Evolutionary conservation across 2,113 vertebrate genomes (phyloP).

Genomic region (Macrotis lagotis): DNA sequence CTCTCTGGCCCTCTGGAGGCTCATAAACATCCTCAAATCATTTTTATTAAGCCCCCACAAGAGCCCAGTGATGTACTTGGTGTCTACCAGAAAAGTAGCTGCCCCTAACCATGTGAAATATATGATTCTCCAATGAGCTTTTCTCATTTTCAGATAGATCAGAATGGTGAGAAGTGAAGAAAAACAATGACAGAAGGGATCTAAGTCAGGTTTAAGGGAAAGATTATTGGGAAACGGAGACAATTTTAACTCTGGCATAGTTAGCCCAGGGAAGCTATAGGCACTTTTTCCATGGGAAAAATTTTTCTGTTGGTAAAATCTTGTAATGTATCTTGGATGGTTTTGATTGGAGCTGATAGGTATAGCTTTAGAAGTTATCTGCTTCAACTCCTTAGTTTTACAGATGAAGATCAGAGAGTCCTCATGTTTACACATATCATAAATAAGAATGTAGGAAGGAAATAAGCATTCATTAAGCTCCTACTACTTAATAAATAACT

Average conservation of each 20-base stretch:
- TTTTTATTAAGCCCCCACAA: conserved; percentile 70
- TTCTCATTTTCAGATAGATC: not conserved
- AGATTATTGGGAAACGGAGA: not conserved
- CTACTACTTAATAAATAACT: too few species aligned
- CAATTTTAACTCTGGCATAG: not conserved
- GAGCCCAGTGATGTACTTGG: conserved; percentile 58
- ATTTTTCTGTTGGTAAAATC: not conserved
- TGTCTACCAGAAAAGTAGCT: conserved; percentile 56
- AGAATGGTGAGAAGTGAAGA: not conserved
- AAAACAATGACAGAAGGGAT: not conserved
- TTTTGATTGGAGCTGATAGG: not conserved
- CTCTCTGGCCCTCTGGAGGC: conserved; percentile 66
- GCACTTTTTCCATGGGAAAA: not conserved
- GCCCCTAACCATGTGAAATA: conserved; percentile 58
- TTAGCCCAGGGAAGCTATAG: not conserved
- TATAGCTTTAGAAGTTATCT: not conserved
- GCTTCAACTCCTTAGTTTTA: not conserved
- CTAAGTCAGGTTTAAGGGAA: not conserved
- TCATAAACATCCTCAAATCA: conserved; percentile 73
- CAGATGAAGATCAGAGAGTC: not conserved
- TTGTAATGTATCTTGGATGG: not conserved
- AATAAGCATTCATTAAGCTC: not conserved
- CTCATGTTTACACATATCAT: not conserved
- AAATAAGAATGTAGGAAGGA: not conserved
- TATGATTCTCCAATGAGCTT: not conserved